A percentile compares a stretch with the other conserved stretches of the same genome.
phyloP scores from a whole-genome alignment of 2,888 invertebrate genomes.

The Choristoneura rosaceana region DNA sequence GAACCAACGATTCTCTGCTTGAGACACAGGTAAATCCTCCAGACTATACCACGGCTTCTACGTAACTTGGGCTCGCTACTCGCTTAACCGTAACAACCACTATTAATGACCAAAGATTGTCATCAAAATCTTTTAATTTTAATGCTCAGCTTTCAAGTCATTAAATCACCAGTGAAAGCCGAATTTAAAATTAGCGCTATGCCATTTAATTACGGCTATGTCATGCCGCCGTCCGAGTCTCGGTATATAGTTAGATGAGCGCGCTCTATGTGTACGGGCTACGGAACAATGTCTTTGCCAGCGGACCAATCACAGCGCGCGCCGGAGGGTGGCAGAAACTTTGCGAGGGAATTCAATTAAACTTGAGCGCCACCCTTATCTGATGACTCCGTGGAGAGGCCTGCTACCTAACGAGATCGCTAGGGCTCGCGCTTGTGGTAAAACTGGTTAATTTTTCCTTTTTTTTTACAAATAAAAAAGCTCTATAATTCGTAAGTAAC shows the following conservation, averaged over 20 bases:
- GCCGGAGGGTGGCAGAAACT: conserved; percentile 79
- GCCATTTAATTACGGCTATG: conserved; percentile 8
- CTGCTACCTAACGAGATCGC: conserved; percentile 74
- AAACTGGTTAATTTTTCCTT: neutral
- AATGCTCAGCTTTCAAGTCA: neutral
- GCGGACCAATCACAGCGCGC: conserved; percentile 73
- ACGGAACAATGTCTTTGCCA: conserved; percentile 77
- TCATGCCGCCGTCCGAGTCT: conserved; percentile 5
- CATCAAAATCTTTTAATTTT: neutral
- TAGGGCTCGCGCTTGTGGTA: conserved; percentile 61
- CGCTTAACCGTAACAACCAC: neutral
- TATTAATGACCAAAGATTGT: neutral
- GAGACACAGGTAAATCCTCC: too few species aligned
- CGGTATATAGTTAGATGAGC: conserved; percentile 55
- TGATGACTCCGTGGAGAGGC: conserved; percentile 79
- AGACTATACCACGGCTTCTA: too few species aligned
- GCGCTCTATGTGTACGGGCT: conserved; percentile 44
- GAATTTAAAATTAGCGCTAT: conserved; percentile 2
- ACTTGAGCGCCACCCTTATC: conserved; percentile 83
- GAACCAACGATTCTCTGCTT: too few species aligned
- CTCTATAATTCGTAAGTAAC: too few species aligned
- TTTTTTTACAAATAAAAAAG: too few species aligned
- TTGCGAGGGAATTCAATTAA: conserved; percentile 83
- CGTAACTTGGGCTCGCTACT: too few species aligned
- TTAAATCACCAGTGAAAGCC: conserved; percentile 5